phyloP scores from a whole-genome alignment of 2,888 invertebrate species.

The Eupithecia centaureata region DNA sequence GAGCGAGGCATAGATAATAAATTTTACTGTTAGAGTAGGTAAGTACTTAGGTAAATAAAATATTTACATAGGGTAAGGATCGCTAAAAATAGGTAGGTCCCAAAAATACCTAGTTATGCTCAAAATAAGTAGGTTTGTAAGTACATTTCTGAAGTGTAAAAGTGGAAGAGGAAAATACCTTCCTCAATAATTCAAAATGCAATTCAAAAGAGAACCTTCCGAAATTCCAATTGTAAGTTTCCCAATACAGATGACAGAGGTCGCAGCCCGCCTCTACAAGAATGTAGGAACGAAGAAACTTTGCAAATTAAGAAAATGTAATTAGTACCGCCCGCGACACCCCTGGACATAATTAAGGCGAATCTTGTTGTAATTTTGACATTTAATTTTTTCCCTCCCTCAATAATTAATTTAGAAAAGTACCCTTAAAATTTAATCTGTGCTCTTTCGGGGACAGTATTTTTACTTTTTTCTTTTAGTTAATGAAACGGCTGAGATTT shows the following conservation, averaged over 20 bases:
- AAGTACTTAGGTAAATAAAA: too few relatives aligned
- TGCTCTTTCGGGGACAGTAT: slow-evolving; percentile 74
- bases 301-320: slow-evolving; percentile 84
- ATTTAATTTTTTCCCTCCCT: slow-evolving; percentile 79
- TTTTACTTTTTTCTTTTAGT: slow-evolving; percentile 56
- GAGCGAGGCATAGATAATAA: not conserved
- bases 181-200: not conserved
- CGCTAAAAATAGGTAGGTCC: too few relatives aligned
- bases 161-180: not conserved
- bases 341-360: slow-evolving; percentile 78
- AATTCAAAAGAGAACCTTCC: slow-evolving; percentile 1
- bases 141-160: not conserved
- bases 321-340: slow-evolving; percentile 64
- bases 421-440: slow-evolving; percentile 80
- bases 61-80: too few relatives aligned
- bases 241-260: slow-evolving; percentile 50
- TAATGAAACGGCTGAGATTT: slow-evolving; percentile 78
- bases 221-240: slow-evolving; percentile 28
- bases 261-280: slow-evolving; percentile 48
- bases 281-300: slow-evolving; percentile 57
- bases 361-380: slow-evolving; percentile 84
- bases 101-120: too few relatives aligned
- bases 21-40: too few relatives aligned
- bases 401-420: slow-evolving; percentile 79
- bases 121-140: not conserved